phyloP scores from a whole-genome alignment of 2,888 invertebrate genomes.

The Melanophora roralis region DNA sequence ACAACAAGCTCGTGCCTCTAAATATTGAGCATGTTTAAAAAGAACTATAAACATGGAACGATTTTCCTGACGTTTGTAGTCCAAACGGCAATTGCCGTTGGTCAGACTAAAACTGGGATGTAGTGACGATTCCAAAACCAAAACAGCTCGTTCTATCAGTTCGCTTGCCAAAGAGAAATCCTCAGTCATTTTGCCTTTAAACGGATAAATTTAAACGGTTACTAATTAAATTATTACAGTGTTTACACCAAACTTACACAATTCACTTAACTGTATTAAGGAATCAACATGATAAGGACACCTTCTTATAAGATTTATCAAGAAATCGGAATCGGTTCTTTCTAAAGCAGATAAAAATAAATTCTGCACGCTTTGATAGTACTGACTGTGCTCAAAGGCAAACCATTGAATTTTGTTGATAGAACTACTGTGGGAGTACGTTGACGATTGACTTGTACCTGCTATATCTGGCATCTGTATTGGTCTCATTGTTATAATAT shows the following conservation, averaged over 20 bases:
- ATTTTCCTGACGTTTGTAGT: conserved; percentile 89
- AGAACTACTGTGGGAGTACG: neutral
- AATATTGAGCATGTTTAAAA: conserved; percentile 87
- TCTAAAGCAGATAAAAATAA: conserved; percentile 88
- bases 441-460: conserved; percentile 68
- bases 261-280: conserved; percentile 87
- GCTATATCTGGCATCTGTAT: conserved; percentile 75
- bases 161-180: conserved; percentile 88
- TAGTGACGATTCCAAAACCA: conserved; percentile 86
- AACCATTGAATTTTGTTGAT: conserved; percentile 79
- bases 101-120: conserved; percentile 88
- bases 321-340: conserved; percentile 86
- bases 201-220: neutral
- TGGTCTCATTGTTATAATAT: conserved; percentile 85
- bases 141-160: conserved; percentile 87
- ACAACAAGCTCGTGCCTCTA: conserved; percentile 88
- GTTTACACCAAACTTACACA: conserved; percentile 83
- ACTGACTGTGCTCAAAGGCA: conserved; percentile 84
- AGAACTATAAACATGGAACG: conserved; percentile 87
- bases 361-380: conserved; percentile 85
- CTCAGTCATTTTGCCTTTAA: conserved; percentile 81
- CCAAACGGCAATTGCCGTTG: conserved; percentile 84
- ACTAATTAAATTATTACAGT: too few species aligned
- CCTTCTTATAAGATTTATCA: conserved; percentile 84
- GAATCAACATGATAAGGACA: conserved; percentile 90